Percentiles rank a stretch among this genome's conserved stretches.
Evolutionary conservation across 1,140 invertebrate genomes (phyloP).

Genomic region (Magallana gigas): DNA sequence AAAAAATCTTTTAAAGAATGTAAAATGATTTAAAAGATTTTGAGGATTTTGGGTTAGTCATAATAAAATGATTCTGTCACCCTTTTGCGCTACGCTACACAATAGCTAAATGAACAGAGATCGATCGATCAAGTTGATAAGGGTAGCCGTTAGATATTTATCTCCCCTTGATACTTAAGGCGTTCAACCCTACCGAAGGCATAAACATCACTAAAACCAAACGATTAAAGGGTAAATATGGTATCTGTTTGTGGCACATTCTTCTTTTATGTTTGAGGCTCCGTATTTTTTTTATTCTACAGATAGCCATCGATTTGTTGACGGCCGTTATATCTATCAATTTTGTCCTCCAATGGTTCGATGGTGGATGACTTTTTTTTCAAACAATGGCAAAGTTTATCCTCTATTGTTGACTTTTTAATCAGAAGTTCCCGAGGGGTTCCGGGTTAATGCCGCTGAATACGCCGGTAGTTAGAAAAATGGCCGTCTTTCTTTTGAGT

Average conservation of each 20-base stretch:
- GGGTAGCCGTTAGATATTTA: background rate
- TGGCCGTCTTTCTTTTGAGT: background rate
- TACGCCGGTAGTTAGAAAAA: background rate
- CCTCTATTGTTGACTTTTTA: background rate
- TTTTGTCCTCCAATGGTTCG: constrained; percentile 12
- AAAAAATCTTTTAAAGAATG: too few relatives aligned
- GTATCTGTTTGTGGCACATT: background rate
- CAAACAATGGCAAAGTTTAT: constrained; percentile 11
- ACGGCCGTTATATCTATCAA: background rate
- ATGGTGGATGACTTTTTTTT: constrained; percentile 15
- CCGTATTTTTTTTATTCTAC: background rate
- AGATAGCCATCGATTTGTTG: constrained; percentile 14
- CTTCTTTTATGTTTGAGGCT: background rate
- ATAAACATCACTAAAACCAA: background rate
- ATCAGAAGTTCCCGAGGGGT: constrained; percentile 14
- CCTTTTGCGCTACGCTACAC: too few relatives aligned
- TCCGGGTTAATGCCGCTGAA: constrained; percentile 5
- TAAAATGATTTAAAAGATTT: too few relatives aligned
- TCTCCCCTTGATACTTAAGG: background rate
- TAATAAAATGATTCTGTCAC: too few relatives aligned
- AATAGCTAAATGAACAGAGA: too few relatives aligned
- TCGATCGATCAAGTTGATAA: background rate
- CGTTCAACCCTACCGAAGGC: too few relatives aligned
- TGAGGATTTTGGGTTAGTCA: too few relatives aligned
- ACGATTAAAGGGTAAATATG: background rate